phyloP scores from a whole-genome alignment of 2,113 vertebrate species.

The Trichomycterus rosablanca region DNA sequence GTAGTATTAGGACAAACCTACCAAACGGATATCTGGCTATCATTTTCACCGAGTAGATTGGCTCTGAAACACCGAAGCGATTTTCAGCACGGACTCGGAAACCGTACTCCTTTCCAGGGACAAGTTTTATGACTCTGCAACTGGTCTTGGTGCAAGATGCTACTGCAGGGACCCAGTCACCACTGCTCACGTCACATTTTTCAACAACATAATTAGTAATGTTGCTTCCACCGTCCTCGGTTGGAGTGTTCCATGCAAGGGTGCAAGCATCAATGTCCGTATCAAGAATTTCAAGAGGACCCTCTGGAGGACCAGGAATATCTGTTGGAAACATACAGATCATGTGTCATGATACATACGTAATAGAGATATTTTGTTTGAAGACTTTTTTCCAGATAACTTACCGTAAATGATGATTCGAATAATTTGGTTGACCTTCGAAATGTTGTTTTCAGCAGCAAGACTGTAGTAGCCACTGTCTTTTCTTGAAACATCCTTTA shows the following conservation, averaged over 20 bases:
- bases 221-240: conserved; percentile 92
- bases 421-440: conserved; percentile 82
- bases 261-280: conserved; percentile 87
- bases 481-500: conserved; percentile 87
- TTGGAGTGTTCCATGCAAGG: conserved; percentile 87
- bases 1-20: conserved; percentile 61
- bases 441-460: conserved; percentile 85
- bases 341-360: no score
- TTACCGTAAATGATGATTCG: conserved; percentile 87
- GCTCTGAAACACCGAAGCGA: conserved; percentile 88
- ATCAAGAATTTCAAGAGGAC: conserved; percentile 85
- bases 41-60: conserved; percentile 83
- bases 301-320: conserved; percentile 90
- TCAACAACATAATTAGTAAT: conserved; percentile 97
- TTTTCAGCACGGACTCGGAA: conserved; percentile 97
- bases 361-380: no score
- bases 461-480: conserved; percentile 92
- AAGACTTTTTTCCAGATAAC: conserved; percentile 33
- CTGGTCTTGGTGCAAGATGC: conserved; percentile 90
- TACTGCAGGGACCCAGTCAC: conserved; percentile 85
- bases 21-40: conserved; percentile 88
- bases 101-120: conserved; percentile 83
- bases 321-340: conserved; percentile 63
- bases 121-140: conserved; percentile 86
- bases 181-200: conserved; percentile 88